Evolutionary conservation across 1,140 invertebrate species (phyloP), one percentile per base, ranked within the genome.

Genomic region (Halyomorpha halys): DNA sequence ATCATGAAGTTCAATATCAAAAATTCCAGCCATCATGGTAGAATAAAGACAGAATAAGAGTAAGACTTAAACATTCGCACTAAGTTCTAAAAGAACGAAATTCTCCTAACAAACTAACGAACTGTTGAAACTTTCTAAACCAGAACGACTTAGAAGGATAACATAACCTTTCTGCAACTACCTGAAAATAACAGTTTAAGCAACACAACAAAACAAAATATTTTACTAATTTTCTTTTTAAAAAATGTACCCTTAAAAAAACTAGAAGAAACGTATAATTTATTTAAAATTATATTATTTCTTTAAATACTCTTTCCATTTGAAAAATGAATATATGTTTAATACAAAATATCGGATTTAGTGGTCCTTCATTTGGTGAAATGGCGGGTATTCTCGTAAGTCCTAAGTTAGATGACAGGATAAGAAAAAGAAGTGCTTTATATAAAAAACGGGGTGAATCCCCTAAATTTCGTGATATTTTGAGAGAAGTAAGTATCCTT

Each of bases 1-100:
- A 71, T 85, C 82, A 69, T 87, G 85, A 71, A 94, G 78, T 76
- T 95, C 91, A 73, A 95, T 83, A 78, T 94, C 90, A 76, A 95
- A 94, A 73, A 94, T 82, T 25, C 60, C 65, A 61, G 63, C 68
- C 66, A 67, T 68, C 59, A 62, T 68, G 54, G 11, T 6, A 39
- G 11, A 6, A 39, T 9, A 1, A 39, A 9, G 34, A 39, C 34
- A 13, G 11, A 39, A 39, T 39, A 39, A 39, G 6, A 6, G 34
- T 39, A 39, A 39, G 34, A 39, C 34, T 6, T 39, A 11, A 39
- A 39, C 34, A 39, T 39, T 39, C 34, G 34, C 34, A 39, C 34
- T 39, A 39, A 39, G 34, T 39, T 39, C 34, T 13, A 6, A 1
- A 13, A 39, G 27, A 59, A 59, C 21, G 8, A 5, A 27, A 25